Conservation (phyloP, 1,140 invertebrate species). For the Drosophila elegans region DNA sequence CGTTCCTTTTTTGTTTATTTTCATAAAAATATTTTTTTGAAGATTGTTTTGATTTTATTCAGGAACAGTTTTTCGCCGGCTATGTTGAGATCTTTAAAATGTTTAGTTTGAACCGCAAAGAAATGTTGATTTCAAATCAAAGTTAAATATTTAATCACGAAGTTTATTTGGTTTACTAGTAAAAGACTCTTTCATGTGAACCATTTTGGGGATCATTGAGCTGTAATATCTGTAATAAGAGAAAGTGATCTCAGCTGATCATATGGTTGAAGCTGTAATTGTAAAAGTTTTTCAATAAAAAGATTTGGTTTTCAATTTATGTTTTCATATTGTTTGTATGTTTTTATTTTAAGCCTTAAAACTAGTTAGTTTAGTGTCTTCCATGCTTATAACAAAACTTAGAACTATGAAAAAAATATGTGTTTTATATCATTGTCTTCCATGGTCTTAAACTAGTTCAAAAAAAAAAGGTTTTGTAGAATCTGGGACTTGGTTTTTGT, state of each 20-base stretch:
- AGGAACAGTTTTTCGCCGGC: no score
- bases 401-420: conserved; percentile 60
- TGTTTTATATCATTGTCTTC: conserved; percentile 84
- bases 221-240: not conserved
- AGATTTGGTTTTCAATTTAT: conserved; percentile 31
- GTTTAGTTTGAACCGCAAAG: no score
- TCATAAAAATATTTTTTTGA: no score
- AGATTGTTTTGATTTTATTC: no score
- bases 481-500: conserved; percentile 58
- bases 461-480: conserved; percentile 49
- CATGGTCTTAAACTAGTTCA: conserved; percentile 58
- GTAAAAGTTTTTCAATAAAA: conserved; percentile 21
- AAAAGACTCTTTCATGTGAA: no score
- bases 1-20: no score
- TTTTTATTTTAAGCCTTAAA: conserved; percentile 56
- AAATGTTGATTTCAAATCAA: no score
- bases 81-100: no score
- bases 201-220: not conserved
- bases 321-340: conserved; percentile 37
- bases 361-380: conserved; percentile 78
- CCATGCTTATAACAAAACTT: conserved; percentile 80
- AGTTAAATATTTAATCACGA: no score
- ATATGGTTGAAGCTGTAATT: not conserved
- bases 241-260: conserved; percentile 1
- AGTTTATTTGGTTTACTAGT: not conserved